A percentile compares a stretch with the other conserved stretches of the same genome.
Conservation (phyloP, 2,113 vertebrate species). For the Mionectes macconnelli region DNA sequence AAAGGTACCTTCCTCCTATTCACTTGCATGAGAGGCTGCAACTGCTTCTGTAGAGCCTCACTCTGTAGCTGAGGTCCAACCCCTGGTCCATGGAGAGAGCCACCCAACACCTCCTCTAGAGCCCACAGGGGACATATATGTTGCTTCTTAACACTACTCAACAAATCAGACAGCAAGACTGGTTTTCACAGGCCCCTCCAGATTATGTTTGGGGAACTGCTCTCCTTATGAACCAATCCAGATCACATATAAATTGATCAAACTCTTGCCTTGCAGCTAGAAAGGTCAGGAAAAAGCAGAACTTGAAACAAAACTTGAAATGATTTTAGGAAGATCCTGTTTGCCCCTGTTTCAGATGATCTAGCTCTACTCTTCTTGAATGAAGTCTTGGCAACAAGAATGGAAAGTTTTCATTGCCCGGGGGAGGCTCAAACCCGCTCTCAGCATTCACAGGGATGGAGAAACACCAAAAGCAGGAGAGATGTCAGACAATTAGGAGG, state of each 20-base stretch:
- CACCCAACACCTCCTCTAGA: neutral
- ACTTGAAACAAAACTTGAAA: constrained; percentile 33
- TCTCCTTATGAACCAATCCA: neutral
- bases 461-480: constrained; percentile 37
- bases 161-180: neutral
- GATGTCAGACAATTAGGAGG: constrained; percentile 13
- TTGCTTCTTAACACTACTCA: neutral
- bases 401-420: constrained; percentile 70
- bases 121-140: fast-evolving
- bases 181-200: neutral
- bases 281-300: constrained; percentile 40
- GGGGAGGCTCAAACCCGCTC: neutral
- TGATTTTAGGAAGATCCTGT: constrained; percentile 48
- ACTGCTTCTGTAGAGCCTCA: neutral
- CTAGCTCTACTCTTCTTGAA: constrained; percentile 34
- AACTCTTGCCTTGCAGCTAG: neutral
- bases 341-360: constrained; percentile 58
- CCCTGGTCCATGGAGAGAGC: neutral
- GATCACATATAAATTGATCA: neutral
- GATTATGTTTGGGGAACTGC: neutral
- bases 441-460: constrained; percentile 18
- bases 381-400: constrained; percentile 62
- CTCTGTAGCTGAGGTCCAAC: neutral
- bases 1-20: neutral
- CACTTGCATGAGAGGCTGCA: neutral